These are phyloP conservation scores for Agelaius phoeniceus DNA, from an alignment of 2,113 vertebrate genomes.

Conservation along the genomic window DNA sequence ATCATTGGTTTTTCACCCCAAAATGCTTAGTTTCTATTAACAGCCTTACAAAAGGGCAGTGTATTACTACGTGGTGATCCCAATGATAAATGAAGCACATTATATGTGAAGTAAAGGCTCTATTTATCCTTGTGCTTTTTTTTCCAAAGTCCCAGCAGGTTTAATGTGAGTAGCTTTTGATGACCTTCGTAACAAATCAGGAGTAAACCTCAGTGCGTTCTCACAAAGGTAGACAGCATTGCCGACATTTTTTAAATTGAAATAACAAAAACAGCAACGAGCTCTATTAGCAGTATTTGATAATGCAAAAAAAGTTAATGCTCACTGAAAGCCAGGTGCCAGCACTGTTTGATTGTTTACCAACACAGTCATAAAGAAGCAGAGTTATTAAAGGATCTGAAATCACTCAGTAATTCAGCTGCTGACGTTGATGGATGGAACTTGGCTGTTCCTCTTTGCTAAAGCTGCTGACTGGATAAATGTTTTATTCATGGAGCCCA, in stretches of 20 bases:
- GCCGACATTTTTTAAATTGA: not conserved
- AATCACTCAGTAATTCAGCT: constrained; percentile 77
- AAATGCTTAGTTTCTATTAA: constrained; percentile 60
- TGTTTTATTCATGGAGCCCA: constrained; percentile 90
- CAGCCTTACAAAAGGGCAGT: constrained; percentile 41
- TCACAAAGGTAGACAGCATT: not conserved
- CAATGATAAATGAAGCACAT: constrained; percentile 64
- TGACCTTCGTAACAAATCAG: constrained; percentile 44
- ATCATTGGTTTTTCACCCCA: not conserved
- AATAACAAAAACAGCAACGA: not conserved
- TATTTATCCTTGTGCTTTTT: constrained; percentile 29
- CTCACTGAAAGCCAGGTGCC: constrained; percentile 55
- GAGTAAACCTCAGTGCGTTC: constrained; percentile 3
- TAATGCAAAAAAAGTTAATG: constrained; percentile 61
- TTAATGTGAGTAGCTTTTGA: constrained; percentile 29
- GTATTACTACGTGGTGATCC: constrained; percentile 30
- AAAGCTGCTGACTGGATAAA: constrained; percentile 88
- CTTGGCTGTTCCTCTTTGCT: constrained; percentile 80
- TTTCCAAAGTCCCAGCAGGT: not conserved
- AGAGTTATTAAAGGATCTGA: constrained; percentile 77
- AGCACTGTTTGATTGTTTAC: constrained; percentile 74
- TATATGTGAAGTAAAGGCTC: constrained; percentile 47
- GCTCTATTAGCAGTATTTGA: constrained; percentile 31
- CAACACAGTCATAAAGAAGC: constrained; percentile 71
- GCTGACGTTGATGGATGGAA: constrained; percentile 88